Evolutionary conservation across 2,113 vertebrate species (phyloP), one percentile per base, ranked within the genome.

Genomic region (Ascaphus truei): DNA sequence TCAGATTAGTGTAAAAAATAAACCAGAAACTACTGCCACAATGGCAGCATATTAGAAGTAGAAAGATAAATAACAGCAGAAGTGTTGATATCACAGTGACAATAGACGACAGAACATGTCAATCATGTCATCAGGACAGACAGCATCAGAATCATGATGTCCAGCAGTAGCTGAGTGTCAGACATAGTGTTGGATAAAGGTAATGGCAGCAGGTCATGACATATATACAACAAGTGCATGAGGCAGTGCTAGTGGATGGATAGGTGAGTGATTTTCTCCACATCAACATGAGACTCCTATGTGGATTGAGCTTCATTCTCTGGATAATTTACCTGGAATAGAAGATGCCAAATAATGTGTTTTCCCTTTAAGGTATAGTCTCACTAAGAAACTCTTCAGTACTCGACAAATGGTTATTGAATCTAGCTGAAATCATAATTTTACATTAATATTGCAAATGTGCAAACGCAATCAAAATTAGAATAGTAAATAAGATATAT

Each of bases 81-180:
- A 7, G 30, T 57, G 53, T 34, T 22, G 31, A 34, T 31, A 34
- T 4, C 16, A 20, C 10, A 11, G 13, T 52, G 57, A 71, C 56
- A 71, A 7, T 39, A 30, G 67, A 52, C 61, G 67, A 71, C 56
- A 71, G 57, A 22, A 61, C 34, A 31, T 71, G 47, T 71, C 67
- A 71, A 16, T 52, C 18, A 61, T 33, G 31, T 60, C 61, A 71
- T 71, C 67, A 31, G 47, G 47, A 71, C 33, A 71, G 30, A 37
- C 58, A 34, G 31, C 30, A 57, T 34, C 30, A 33, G 27, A 9
- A 27, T 68, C 31, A 52, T 61, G 25, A 59, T 51, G 66, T 37
- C 55, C 33, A 30, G 5, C 51, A 23, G 15, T 39, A 39, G 29
- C 55, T 26, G 33, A 58, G 16, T 34, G 58, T 37, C 25, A 52